Conservation (phyloP, 2,113 vertebrate genomes). For the Nothocercus julius region DNA sequence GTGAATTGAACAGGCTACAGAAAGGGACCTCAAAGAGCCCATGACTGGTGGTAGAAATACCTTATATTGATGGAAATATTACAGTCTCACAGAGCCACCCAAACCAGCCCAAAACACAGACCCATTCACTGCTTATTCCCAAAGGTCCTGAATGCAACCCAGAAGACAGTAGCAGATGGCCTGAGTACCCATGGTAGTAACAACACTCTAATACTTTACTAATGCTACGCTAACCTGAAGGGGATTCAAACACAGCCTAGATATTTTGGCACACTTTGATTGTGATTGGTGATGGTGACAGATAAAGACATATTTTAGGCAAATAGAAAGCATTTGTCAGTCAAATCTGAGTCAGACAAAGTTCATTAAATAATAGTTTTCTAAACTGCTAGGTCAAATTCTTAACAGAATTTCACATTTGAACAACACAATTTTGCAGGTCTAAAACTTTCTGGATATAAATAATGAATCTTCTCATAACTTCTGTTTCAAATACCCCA, state of each 20-base stretch:
- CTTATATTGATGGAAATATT: background rate
- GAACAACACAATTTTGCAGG: background rate
- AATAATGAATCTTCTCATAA: background rate
- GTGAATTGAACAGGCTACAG: background rate
- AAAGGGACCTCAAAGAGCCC: background rate
- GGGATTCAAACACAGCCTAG: background rate
- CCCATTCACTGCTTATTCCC: background rate
- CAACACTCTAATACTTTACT: background rate
- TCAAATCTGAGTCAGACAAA: background rate
- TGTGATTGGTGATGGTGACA: background rate
- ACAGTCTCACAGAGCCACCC: background rate
- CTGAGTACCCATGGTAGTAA: background rate
- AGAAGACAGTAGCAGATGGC: background rate
- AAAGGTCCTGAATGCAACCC: background rate
- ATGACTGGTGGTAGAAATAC: background rate
- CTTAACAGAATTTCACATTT: background rate
- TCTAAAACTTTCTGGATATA: background rate
- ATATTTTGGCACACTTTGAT: background rate
- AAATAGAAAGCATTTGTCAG: background rate
- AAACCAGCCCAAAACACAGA: background rate
- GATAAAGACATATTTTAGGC: background rate
- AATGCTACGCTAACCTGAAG: background rate
- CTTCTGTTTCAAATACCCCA: background rate
- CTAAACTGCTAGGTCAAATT: background rate
- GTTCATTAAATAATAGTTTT: background rate